Conservation (phyloP, 2,888 invertebrate genomes). For the Melikaiella ostensackeni region DNA sequence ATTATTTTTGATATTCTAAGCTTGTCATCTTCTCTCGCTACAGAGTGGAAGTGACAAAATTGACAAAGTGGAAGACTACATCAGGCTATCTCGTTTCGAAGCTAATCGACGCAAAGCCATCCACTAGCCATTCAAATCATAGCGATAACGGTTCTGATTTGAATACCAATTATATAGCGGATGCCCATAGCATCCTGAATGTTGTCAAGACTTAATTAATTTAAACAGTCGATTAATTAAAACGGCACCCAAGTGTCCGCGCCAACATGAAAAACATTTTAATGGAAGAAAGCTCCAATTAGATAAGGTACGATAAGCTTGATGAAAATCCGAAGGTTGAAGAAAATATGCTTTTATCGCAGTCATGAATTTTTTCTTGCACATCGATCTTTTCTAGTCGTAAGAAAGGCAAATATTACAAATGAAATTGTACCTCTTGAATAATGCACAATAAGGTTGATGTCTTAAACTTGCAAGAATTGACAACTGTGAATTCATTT, state of each 20-base stretch:
- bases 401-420: background rate
- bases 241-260: slow-evolving; percentile 26
- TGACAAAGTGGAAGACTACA: slow-evolving; percentile 14
- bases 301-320: slow-evolving; percentile 26
- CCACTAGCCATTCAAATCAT: slow-evolving; percentile 9
- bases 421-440: background rate
- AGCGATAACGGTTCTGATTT: slow-evolving; percentile 27
- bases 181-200: slow-evolving; percentile 16
- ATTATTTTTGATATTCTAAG: too few species aligned
- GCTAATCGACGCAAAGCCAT: slow-evolving; percentile 16
- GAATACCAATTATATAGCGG: slow-evolving; percentile 25
- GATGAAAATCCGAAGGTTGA: background rate
- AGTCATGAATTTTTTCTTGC: slow-evolving; percentile 10
- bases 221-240: slow-evolving; percentile 32
- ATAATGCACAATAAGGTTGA: background rate
- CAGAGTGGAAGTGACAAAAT: background rate
- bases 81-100: background rate
- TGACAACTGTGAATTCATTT: background rate
- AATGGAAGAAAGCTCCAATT: slow-evolving; percentile 31
- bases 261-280: slow-evolving; percentile 30
- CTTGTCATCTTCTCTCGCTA: background rate
- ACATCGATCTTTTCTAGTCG: background rate
- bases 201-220: slow-evolving; percentile 35
- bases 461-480: background rate
- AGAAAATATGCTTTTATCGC: background rate